Evolutionary conservation across 1,140 invertebrate species (phyloP).

Genomic region (Trichoplusia ni): DNA sequence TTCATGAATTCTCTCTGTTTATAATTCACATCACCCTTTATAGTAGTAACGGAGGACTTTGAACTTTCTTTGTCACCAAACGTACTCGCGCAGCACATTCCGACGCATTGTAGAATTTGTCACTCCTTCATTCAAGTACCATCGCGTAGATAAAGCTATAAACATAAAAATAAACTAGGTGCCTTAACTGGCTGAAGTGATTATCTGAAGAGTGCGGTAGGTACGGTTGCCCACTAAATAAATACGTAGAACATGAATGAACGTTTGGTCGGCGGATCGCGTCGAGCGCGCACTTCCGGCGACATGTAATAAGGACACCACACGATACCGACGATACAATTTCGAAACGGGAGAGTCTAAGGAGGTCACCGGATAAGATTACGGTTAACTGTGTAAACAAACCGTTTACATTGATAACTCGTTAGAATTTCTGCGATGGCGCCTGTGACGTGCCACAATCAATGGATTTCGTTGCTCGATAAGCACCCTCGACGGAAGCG

Average conservation of each 20-base stretch:
- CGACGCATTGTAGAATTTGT: slow-evolving; percentile 12
- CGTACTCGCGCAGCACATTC: slow-evolving; percentile 19
- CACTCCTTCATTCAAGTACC: slow-evolving; percentile 17
- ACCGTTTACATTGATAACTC: slow-evolving; percentile 77
- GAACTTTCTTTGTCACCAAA: slow-evolving; percentile 22
- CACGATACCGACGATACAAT: slow-evolving; percentile 71
- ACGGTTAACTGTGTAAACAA: slow-evolving; percentile 79
- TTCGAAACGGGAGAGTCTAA: slow-evolving; percentile 79
- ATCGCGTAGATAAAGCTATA: slow-evolving; percentile 26
- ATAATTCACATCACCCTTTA: slow-evolving; percentile 5
- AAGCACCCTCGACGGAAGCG: slow-evolving; percentile 38
- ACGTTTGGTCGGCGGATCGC: slow-evolving; percentile 51
- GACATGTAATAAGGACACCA: slow-evolving; percentile 67
- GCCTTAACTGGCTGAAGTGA: slow-evolving; percentile 27
- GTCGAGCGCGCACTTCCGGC: slow-evolving; percentile 66
- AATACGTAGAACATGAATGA: slow-evolving; percentile 73
- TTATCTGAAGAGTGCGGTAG: slow-evolving; percentile 42
- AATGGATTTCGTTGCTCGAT: slow-evolving; percentile 48
- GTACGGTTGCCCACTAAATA: slow-evolving; percentile 56
- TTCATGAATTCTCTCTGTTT: slow-evolving; percentile 3
- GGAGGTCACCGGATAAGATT: slow-evolving; percentile 80
- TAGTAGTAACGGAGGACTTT: slow-evolving; percentile 11
- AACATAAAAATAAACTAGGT: slow-evolving; percentile 32
- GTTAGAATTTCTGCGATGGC: slow-evolving; percentile 72
- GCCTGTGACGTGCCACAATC: slow-evolving; percentile 58